A percentile compares a stretch with the other conserved stretches of the same genome.
Conservation (phyloP, 2,797 vertebrate species). For the Babyrousa celebensis region DNA sequence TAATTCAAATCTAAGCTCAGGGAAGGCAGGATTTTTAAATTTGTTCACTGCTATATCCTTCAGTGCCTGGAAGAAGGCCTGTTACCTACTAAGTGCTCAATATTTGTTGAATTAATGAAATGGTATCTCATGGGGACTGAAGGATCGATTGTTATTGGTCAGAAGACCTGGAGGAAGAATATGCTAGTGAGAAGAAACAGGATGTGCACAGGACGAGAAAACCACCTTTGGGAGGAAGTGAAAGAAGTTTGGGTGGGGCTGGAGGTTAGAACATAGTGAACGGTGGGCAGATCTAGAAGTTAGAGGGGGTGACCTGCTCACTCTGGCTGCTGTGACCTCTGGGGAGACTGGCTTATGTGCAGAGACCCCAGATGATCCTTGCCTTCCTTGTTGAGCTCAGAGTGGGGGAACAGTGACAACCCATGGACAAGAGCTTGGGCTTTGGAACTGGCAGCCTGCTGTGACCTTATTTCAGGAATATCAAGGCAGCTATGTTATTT, state of each 20-base stretch:
- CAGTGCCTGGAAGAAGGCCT: neutral
- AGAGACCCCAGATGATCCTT: neutral
- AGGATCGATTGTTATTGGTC: neutral
- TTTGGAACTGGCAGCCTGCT: neutral
- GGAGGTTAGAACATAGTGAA: neutral
- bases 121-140: neutral
- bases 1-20: conserved; percentile 1
- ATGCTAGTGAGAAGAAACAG: neutral
- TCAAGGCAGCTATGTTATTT: neutral
- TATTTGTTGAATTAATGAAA: conserved; percentile 16
- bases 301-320: neutral
- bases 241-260: neutral
- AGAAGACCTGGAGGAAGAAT: conserved; percentile 6
- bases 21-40: neutral
- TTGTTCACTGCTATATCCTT: neutral
- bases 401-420: neutral
- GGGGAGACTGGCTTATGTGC: neutral
- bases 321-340: neutral
- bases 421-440: neutral
- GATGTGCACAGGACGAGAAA: neutral
- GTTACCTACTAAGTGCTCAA: neutral
- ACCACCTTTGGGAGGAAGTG: conserved; percentile 5
- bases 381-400: neutral
- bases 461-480: neutral
- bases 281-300: neutral